Evolutionary conservation across 2,113 vertebrate genomes (phyloP).

Genomic region (Passerina amoena): DNA sequence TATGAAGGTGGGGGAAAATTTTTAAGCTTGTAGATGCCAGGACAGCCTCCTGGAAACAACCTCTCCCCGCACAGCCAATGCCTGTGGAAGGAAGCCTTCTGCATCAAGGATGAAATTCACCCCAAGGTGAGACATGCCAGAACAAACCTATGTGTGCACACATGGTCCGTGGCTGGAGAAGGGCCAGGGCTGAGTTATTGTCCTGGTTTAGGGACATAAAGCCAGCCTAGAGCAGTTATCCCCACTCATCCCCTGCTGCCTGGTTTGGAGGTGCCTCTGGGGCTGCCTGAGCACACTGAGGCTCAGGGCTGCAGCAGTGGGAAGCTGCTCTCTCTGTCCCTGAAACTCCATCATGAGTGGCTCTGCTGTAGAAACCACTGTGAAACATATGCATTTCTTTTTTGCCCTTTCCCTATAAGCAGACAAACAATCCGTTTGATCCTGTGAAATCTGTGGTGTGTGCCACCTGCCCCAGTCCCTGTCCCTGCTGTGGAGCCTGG

Average conservation of each 20-base stretch:
- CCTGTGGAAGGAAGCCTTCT: not conserved
- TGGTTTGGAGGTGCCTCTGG: not conserved
- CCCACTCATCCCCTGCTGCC: not conserved
- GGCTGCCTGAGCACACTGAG: not conserved
- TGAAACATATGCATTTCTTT: not conserved
- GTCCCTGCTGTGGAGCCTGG: not conserved
- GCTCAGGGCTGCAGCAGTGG: not conserved
- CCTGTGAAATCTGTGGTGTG: not conserved
- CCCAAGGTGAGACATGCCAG: not conserved
- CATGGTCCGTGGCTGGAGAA: fast-evolving
- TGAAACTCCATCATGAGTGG: fast-evolving
- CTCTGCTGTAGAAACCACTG: not conserved
- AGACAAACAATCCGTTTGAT: not conserved
- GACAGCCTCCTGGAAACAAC: not conserved
- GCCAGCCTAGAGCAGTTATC: not conserved
- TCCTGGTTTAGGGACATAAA: not conserved
- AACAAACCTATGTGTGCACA: not conserved
- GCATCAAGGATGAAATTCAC: not conserved
- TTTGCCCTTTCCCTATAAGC: not conserved
- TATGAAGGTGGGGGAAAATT: not conserved
- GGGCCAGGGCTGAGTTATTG: not conserved
- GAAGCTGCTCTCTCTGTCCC: not conserved
- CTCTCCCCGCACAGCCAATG: not conserved
- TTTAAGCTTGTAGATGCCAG: not conserved
- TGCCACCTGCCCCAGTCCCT: fast-evolving